Evolutionary conservation across 2,797 vertebrate genomes (phyloP), one percentile per base, ranked within the genome.

Genomic region (Catharus ustulatus): DNA sequence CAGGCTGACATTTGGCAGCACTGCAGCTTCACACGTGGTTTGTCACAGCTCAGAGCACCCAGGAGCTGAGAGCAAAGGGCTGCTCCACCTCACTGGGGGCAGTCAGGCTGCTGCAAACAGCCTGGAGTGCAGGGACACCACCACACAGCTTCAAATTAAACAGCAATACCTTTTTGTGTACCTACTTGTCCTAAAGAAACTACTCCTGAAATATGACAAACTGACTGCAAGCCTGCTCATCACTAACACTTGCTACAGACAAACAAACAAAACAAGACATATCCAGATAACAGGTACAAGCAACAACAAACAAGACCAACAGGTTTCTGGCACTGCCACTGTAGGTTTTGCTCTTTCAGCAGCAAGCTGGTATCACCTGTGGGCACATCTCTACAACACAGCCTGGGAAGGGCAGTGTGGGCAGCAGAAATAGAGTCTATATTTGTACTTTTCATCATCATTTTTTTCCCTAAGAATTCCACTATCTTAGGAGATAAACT

Each of bases 321-420:
- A 58, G 26, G 88, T 76, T 91, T 86, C 36, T 64, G 79, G n/a
- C 62, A 74, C 54, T 75, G 49, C 57, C 91, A 92, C 13, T 9
- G 30, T 23, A 93, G 63, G 58, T 85, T 93, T 71, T 61, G 52
- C 34, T 80, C 81, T 64, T 90, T 74, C 87, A 90, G 83, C 95
- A 94, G 80, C 85, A 90, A 94, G 91, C 87, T 67, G 91, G 34
- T 8, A 29, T 48, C 84, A 30, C 6, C 38, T 71, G 30, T 12
- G 23, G 8, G 27, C 82, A 51, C 51, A 74, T 6, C 51, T 85
- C 58, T 17, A 5, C 20, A 34, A 36, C 5, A 3, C 2, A 15
- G 43, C 24, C 27, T 43, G 62, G 59, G 75, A 77, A 45, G 26
- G 43, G 5, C 84, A 75, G 14, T 0, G 12, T 2, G 24, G 57